These are phyloP conservation scores for Hycleus cichorii DNA, from an alignment of 1,140 invertebrate species.

Conservation along the genomic window DNA sequence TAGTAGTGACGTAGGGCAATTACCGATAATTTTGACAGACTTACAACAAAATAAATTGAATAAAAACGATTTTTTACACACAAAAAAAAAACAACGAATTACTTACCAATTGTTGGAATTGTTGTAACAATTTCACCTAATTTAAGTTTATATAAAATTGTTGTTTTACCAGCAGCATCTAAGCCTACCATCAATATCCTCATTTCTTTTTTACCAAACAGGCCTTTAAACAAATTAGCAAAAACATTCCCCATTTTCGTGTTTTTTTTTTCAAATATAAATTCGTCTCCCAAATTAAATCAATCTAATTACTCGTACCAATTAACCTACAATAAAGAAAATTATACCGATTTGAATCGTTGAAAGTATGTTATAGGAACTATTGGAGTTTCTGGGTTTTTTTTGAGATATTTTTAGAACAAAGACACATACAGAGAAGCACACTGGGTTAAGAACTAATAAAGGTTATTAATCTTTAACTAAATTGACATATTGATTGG, in stretches of 20 bases:
- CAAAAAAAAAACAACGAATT: not conserved
- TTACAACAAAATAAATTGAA: no score
- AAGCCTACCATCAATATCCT: conserved; percentile 97
- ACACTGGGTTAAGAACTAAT: no score
- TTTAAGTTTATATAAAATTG: conserved; percentile 99
- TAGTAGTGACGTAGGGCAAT: no score
- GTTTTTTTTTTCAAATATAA: conserved; percentile 10
- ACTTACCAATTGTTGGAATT: conserved; percentile 97
- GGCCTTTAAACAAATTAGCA: conserved; percentile 85
- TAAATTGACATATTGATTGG: conserved; percentile 36
- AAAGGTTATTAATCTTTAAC: conserved; percentile 37
- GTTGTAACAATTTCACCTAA: conserved; percentile 99
- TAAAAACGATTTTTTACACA: no score
- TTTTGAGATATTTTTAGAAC: conserved; percentile 29
- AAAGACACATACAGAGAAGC: conserved; percentile 27
- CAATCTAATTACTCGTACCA: not conserved
- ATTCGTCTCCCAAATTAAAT: no score
- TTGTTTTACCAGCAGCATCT: conserved; percentile 99
- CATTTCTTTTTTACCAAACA: conserved; percentile 98
- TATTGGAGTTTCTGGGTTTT: not conserved
- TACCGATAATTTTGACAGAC: no score
- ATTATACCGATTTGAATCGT: not conserved
- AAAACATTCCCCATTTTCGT: conserved; percentile 75
- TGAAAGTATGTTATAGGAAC: not conserved
- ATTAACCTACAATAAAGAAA: not conserved